These are phyloP conservation scores for Nemotelus pantherinus DNA, from an alignment of 2,888 invertebrate genomes.

Conservation along the genomic window DNA sequence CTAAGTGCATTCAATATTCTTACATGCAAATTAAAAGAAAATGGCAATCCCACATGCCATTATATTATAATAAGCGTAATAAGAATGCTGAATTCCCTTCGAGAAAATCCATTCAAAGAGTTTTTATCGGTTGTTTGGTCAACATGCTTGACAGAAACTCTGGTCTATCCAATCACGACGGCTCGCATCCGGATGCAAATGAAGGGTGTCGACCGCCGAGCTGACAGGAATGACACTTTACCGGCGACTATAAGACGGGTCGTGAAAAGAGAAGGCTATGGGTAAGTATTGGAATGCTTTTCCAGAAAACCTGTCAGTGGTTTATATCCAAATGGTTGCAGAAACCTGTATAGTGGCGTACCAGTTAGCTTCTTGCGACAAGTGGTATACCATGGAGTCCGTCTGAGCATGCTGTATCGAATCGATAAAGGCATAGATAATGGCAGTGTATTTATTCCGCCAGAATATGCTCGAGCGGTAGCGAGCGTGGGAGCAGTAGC, in stretches of 20 bases:
- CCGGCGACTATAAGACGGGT: background rate
- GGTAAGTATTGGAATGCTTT: background rate
- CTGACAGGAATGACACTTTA: background rate
- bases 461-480: background rate
- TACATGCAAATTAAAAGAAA: too few species aligned
- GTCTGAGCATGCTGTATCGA: conserved; percentile 2
- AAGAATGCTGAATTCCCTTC: too few species aligned
- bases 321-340: background rate
- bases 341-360: conserved; percentile 20
- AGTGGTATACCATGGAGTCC: background rate
- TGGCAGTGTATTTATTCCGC: background rate
- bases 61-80: too few species aligned
- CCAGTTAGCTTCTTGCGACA: background rate
- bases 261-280: conserved; percentile 7
- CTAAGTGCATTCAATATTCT: too few species aligned
- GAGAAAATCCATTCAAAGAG: background rate
- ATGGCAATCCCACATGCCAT: too few species aligned
- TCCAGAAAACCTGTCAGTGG: background rate
- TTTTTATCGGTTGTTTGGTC: conserved; percentile 6
- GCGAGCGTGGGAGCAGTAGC: background rate
- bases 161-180: conserved; percentile 26
- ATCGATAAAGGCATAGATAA: background rate
- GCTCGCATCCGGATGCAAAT: conserved; percentile 24
- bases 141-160: conserved; percentile 13
- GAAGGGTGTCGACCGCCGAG: background rate